Percentiles rank a stretch among this genome's conserved stretches.
Conservation (phyloP, 2,888 invertebrate genomes). For the Ceramica pisi region DNA sequence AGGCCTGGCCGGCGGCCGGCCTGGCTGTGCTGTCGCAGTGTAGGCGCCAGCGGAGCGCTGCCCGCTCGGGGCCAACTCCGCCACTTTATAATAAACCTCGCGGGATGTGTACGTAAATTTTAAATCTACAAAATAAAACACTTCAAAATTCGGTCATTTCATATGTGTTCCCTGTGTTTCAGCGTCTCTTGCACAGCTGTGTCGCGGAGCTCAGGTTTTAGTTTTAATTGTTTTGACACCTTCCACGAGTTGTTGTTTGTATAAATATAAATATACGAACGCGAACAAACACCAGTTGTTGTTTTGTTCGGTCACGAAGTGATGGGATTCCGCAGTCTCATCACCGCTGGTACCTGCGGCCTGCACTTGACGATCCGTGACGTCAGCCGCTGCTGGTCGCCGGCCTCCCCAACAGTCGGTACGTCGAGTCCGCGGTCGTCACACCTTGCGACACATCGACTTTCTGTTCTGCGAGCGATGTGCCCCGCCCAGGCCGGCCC, state of each 20-base stretch:
- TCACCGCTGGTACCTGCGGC: neutral
- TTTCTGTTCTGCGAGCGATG: too few relatives aligned
- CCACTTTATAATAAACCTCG: neutral
- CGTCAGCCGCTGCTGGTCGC: too few relatives aligned
- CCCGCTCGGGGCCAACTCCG: neutral
- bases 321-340: neutral
- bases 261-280: neutral
- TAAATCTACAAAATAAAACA: conserved; percentile 2
- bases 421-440: too few relatives aligned
- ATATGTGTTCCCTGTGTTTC: neutral
- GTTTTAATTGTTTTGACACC: neutral
- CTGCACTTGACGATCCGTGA: neutral
- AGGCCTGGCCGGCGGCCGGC: too few relatives aligned
- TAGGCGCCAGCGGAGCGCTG: neutral
- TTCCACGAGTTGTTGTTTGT: neutral
- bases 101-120: neutral
- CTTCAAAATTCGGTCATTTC: neutral
- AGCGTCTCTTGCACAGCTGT: neutral
- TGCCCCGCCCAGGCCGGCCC: too few relatives aligned
- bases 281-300: neutral
- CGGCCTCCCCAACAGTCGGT: too few relatives aligned
- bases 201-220: neutral
- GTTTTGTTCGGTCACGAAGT: neutral
- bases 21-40: conserved; percentile 50
- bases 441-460: too few relatives aligned